Conservation (phyloP, 2,113 vertebrate genomes). For the Bujurquina vittata region DNA sequence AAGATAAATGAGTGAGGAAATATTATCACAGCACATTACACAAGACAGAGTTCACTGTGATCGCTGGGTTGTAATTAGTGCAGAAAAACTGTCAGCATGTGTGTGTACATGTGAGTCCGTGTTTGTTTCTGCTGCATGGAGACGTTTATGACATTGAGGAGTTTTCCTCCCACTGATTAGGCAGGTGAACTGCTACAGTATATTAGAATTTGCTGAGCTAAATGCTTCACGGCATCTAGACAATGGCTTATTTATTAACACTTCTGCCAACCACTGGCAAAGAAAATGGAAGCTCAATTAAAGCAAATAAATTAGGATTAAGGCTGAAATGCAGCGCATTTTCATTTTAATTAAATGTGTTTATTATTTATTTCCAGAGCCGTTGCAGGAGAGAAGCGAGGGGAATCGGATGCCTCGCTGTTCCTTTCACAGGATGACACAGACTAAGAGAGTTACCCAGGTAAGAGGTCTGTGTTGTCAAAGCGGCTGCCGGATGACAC, state of each 20-base stretch:
- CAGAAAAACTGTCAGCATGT: conserved; percentile 24
- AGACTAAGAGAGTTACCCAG: conserved; percentile 7
- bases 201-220: conserved; percentile 70
- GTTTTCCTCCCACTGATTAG: conserved; percentile 61
- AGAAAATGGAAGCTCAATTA: conserved; percentile 79
- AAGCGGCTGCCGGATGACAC: conserved; percentile 9
- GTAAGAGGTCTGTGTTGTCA: conserved; percentile 16
- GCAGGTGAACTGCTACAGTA: conserved; percentile 71
- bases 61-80: conserved; percentile 64
- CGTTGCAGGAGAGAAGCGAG: conserved; percentile 9
- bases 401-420: conserved; percentile 43
- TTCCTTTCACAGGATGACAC: conserved; percentile 35
- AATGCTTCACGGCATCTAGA: conserved; percentile 74
- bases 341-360: conserved; percentile 82
- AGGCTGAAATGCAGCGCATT: conserved; percentile 73
- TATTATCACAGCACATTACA: conserved; percentile 59
- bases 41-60: conserved; percentile 47
- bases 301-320: conserved; percentile 82
- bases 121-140: background rate
- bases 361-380: conserved; percentile 81
- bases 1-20: conserved; percentile 60
- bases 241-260: conserved; percentile 79
- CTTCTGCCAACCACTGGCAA: conserved; percentile 70
- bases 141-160: conserved; percentile 62
- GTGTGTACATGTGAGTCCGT: background rate